These are phyloP conservation scores for Yoshiicerus persimilis DNA, from an alignment of 1,140 invertebrate genomes.

Conservation along the genomic window DNA sequence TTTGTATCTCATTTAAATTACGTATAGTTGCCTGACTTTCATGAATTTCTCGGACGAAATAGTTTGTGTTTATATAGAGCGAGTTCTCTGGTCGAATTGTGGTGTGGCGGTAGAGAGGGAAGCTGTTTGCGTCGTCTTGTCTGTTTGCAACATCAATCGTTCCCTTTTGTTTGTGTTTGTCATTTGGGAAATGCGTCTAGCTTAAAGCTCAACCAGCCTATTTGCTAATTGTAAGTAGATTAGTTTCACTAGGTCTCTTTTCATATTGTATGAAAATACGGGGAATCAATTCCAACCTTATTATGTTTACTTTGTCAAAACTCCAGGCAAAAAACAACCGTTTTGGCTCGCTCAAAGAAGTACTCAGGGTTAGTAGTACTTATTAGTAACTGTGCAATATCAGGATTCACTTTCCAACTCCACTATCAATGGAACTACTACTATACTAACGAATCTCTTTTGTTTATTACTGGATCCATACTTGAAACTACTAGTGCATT, in stretches of 20 bases:
- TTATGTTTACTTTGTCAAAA: background rate
- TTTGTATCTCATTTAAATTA: conserved; percentile 10
- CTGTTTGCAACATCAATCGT: background rate
- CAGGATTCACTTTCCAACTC: too few relatives aligned
- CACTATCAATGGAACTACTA: too few relatives aligned
- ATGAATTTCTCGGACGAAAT: background rate
- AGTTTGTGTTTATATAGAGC: background rate
- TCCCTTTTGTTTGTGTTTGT: background rate
- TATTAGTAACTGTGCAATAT: too few relatives aligned
- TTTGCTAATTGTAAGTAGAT: background rate
- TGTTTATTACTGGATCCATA: too few relatives aligned
- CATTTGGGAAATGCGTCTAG: background rate
- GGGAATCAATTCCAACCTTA: background rate
- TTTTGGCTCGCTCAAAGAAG: background rate
- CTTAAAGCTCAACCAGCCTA: background rate
- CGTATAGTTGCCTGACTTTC: background rate
- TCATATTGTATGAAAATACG: background rate
- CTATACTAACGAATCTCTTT: too few relatives aligned
- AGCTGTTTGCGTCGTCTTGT: background rate
- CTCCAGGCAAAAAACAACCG: background rate
- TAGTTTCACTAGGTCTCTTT: background rate
- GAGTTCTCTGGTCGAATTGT: background rate
- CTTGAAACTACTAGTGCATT: too few relatives aligned
- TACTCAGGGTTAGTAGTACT: too few relatives aligned
- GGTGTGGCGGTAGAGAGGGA: background rate